Conservation (phyloP, 2,888 invertebrate species). For the Papilio gigon region DNA sequence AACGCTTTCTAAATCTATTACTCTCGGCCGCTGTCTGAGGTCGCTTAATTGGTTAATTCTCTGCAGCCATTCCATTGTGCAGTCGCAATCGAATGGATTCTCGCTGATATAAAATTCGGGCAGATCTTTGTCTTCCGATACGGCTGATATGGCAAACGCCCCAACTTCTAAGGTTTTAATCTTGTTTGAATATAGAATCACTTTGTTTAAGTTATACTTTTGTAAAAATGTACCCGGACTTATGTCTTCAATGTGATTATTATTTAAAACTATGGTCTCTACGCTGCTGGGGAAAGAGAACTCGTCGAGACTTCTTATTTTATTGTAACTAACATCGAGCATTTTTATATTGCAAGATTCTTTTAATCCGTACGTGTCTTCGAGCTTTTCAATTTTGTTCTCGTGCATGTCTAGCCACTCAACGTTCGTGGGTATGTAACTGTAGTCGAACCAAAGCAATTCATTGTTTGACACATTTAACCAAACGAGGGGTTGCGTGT, state of each 20-base stretch:
- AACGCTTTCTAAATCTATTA: conserved; percentile 90
- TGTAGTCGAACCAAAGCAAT: conserved; percentile 90
- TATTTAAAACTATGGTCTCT: conserved; percentile 87
- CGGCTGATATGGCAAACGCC: conserved; percentile 85
- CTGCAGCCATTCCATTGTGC: conserved; percentile 93
- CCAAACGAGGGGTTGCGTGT: conserved; percentile 88
- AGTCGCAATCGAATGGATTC: conserved; percentile 93
- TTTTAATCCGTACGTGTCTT: conserved; percentile 87
- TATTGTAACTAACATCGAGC: conserved; percentile 89
- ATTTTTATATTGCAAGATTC: conserved; percentile 87
- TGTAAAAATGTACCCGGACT: conserved; percentile 87
- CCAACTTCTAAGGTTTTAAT: conserved; percentile 87
- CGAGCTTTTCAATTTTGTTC: conserved; percentile 88
- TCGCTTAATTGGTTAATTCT: conserved; percentile 89
- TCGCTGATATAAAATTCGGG: conserved; percentile 91
- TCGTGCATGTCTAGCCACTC: conserved; percentile 92
- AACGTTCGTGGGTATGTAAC: conserved; percentile 87
- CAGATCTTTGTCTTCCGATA: conserved; percentile 85
- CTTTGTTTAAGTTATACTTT: conserved; percentile 87
- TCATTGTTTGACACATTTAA: conserved; percentile 91
- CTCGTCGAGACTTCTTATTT: conserved; percentile 85
- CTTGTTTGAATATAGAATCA: conserved; percentile 89
- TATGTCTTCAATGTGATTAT: conserved; percentile 87
- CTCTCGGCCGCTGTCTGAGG: conserved; percentile 88
- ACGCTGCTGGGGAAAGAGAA: conserved; percentile 88